A percentile compares a stretch with the other conserved stretches of the same genome.
Conservation (phyloP, 2,113 vertebrate species). For the Aplodontia rufa region DNA sequence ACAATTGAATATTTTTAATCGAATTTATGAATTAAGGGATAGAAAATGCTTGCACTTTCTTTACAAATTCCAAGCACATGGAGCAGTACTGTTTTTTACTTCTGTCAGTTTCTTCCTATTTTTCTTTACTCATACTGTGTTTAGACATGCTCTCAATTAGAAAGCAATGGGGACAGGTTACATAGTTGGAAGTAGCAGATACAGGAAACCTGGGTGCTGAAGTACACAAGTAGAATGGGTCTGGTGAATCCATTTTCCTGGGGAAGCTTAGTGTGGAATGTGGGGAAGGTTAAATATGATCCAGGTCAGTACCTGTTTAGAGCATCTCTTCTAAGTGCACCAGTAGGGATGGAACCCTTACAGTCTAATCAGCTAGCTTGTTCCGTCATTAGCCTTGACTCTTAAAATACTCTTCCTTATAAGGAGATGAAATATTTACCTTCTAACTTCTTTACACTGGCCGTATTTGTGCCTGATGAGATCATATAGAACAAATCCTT, state of each 20-base stretch:
- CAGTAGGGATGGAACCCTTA: not conserved
- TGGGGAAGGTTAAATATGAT: not conserved
- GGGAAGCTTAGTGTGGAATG: not conserved
- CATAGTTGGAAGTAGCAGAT: not conserved
- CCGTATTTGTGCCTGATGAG: slow-evolving; percentile 14
- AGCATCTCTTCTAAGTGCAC: not conserved
- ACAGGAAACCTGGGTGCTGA: not conserved
- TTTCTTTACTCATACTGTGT: not conserved
- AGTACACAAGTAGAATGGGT: not conserved
- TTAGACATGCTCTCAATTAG: not conserved
- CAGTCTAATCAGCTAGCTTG: not conserved
- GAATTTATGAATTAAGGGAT: not conserved
- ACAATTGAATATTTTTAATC: not conserved
- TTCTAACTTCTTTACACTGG: not conserved
- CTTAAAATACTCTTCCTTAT: slow-evolving; percentile 44
- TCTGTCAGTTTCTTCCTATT: not conserved
- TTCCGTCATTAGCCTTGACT: not conserved
- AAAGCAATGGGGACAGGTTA: not conserved
- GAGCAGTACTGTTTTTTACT: slow-evolving; percentile 13
- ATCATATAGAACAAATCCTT: not conserved
- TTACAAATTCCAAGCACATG: not conserved
- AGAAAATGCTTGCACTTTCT: slow-evolving; percentile 5
- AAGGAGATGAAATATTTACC: slow-evolving; percentile 41
- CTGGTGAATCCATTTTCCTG: not conserved
- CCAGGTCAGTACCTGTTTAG: not conserved